Evolutionary conservation across 37 sponge, comb jelly and placozoan species (phyloP).

Genomic region (Dysidea cf. avara): DNA sequence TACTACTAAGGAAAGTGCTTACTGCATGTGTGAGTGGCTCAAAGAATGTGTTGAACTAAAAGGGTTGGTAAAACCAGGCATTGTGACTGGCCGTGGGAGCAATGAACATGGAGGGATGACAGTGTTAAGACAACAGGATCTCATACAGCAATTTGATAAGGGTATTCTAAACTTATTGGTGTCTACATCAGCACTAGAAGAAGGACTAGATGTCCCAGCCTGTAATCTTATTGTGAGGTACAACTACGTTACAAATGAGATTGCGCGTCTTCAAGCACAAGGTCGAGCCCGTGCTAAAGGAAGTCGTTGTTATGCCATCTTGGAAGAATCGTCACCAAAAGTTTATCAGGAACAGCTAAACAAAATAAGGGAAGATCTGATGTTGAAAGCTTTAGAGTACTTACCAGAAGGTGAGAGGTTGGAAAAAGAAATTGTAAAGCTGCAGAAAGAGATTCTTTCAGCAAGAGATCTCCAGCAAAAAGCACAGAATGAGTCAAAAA

Average conservation of each 20-base stretch:
- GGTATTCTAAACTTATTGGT: constrained; percentile 79
- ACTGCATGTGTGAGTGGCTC: too few relatives aligned
- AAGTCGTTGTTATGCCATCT: constrained; percentile 16
- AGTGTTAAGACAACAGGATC: constrained; percentile 50
- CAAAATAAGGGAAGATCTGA: constrained; percentile 7
- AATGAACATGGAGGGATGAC: constrained; percentile 58
- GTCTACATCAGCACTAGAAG: constrained; percentile 89
- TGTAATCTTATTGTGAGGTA: constrained; percentile 88
- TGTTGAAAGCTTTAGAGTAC: constrained; percentile 8
- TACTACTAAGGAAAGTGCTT: too few relatives aligned
- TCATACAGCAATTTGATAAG: constrained; percentile 67
- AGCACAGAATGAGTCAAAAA: too few relatives aligned
- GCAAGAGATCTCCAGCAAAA: too few relatives aligned
- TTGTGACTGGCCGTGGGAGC: constrained; percentile 40
- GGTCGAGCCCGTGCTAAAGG: constrained; percentile 70
- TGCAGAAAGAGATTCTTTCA: neutral
- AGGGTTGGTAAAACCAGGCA: neutral
- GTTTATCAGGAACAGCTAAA: constrained; percentile 10
- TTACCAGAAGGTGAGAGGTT: constrained; percentile 12
- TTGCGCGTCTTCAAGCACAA: constrained; percentile 60
- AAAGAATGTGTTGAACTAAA: too few relatives aligned
- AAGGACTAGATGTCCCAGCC: constrained; percentile 89
- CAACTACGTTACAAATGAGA: constrained; percentile 68
- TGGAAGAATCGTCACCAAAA: constrained; percentile 3
- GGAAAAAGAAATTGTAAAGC: neutral